These are phyloP conservation scores for Siphamia tubifer DNA, from an alignment of 2,113 vertebrate species.

Conservation along the genomic window DNA sequence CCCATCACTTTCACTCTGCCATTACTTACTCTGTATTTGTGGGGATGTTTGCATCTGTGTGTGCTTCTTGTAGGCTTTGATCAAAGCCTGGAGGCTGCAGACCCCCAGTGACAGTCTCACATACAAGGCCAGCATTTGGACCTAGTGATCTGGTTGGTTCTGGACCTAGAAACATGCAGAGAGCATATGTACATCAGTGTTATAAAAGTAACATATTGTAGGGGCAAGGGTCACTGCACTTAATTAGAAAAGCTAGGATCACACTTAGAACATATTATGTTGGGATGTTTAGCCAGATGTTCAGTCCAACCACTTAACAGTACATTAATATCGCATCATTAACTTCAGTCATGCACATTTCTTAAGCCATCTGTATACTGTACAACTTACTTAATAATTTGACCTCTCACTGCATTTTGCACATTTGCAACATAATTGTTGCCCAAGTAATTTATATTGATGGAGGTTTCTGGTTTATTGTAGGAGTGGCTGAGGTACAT, in stretches of 20 bases:
- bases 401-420: too few species aligned
- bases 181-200: not conserved
- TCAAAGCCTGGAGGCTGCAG: slow-evolving; percentile 13
- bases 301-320: not conserved
- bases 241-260: not conserved
- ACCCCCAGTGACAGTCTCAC: not conserved
- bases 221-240: not conserved
- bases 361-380: too few species aligned
- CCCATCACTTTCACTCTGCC: not conserved
- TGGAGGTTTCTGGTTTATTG: too few species aligned
- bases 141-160: not conserved
- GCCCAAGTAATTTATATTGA: too few species aligned
- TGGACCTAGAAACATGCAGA: not conserved
- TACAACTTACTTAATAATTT: too few species aligned
- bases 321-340: too few species aligned
- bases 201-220: not conserved
- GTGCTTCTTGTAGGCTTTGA: not conserved
- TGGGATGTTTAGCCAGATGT: too few species aligned
- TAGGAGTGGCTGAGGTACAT: too few species aligned
- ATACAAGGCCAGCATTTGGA: slow-evolving; percentile 26
- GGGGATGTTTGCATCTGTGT: not conserved
- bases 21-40: not conserved
- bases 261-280: not conserved
- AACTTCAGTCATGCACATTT: too few species aligned
- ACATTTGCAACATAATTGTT: too few species aligned